phyloP scores from a whole-genome alignment of 2,113 vertebrate genomes.

The Chloropsis hardwickii region DNA sequence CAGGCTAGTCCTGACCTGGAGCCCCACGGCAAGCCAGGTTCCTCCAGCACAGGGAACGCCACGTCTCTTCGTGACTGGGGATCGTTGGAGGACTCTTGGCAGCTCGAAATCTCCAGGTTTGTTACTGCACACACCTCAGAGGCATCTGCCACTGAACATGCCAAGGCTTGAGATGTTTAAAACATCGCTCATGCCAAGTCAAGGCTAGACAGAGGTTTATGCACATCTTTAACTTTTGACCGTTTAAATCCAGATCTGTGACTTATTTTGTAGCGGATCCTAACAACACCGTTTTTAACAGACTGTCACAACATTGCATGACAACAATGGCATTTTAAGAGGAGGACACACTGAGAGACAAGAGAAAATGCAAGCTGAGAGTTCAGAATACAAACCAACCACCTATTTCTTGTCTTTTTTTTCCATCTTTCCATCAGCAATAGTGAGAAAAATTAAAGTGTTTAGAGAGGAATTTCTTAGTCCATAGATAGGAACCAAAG shows the following conservation, averaged over 20 bases:
- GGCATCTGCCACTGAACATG: not conserved
- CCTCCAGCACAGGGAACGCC: not conserved
- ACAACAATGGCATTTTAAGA: constrained; percentile 19
- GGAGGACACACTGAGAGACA: constrained; percentile 27
- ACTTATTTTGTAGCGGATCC: not conserved
- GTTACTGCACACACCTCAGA: not conserved
- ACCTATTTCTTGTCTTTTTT: constrained; percentile 43
- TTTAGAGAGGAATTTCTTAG: constrained; percentile 65
- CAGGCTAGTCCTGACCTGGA: constrained; percentile 15
- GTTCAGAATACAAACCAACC: constrained; percentile 53
- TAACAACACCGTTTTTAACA: not conserved
- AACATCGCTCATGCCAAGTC: not conserved
- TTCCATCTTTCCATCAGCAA: constrained; percentile 35
- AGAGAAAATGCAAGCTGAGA: constrained; percentile 50
- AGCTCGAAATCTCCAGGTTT: not conserved
- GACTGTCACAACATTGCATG: constrained; percentile 42
- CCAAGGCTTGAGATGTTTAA: not conserved
- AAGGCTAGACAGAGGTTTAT: not conserved
- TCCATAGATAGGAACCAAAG: constrained; percentile 28
- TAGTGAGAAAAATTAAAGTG: constrained; percentile 57
- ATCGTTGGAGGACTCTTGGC: not conserved
- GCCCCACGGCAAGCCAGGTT: not conserved
- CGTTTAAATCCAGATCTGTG: not conserved
- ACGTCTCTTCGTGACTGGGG: not conserved
- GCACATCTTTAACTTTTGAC: constrained; percentile 15